A percentile compares a stretch with the other conserved stretches of the same genome.
These are phyloP conservation scores for Gadus chalcogrammus DNA, from an alignment of 2,113 vertebrate genomes.

Conservation along the genomic window DNA sequence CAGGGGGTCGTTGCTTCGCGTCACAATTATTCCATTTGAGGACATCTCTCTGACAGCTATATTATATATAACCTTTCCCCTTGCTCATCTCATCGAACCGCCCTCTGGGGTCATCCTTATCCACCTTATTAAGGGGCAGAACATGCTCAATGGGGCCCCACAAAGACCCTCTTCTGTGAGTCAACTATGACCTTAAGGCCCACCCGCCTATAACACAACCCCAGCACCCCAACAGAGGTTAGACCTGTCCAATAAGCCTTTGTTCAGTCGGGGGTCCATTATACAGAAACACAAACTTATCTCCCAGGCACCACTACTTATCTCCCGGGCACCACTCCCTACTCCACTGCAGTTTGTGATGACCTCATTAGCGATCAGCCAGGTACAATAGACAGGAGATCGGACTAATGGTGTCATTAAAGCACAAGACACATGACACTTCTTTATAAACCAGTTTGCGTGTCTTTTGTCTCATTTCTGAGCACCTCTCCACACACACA, in stretches of 20 bases:
- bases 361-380: background rate
- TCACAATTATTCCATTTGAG: too few relatives aligned
- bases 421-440: too few relatives aligned
- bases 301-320: background rate
- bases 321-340: background rate
- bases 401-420: too few relatives aligned
- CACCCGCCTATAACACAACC: background rate
- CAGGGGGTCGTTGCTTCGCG: too few relatives aligned
- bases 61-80: slow-evolving; percentile 7
- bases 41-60: too few relatives aligned
- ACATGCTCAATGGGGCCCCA: slow-evolving; percentile 27
- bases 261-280: slow-evolving; percentile 17
- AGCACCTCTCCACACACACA: too few relatives aligned
- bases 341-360: background rate
- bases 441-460: too few relatives aligned
- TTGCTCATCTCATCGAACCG: slow-evolving; percentile 16
- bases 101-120: slow-evolving; percentile 23
- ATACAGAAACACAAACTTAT: slow-evolving; percentile 9
- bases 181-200: slow-evolving; percentile 45
- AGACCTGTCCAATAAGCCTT: slow-evolving; percentile 21
- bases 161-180: slow-evolving; percentile 30
- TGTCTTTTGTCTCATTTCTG: too few relatives aligned
- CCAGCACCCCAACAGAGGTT: slow-evolving; percentile 30
- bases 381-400: background rate
- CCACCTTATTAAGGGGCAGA: slow-evolving; percentile 21